Base-by-base conservation (phyloP, 92 coral and sea anemone genomes). In the Porites divaricata region DNA sequence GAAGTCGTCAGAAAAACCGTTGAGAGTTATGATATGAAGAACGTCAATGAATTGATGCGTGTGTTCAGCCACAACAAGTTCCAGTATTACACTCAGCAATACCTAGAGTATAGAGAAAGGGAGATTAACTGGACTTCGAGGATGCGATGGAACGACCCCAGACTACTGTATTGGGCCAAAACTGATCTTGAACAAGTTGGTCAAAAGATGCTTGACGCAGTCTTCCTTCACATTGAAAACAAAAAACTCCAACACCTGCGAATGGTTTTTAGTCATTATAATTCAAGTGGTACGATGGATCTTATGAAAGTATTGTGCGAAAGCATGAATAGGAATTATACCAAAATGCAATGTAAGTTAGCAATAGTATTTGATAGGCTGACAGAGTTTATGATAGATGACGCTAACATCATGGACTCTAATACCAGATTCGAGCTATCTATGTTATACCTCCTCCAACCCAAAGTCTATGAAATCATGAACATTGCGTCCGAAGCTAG, bases 101-200 rank as follows among this genome's bases (percentile, higher is more conserved):
- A 48, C 12, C 11, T 20, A 1, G 67, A 79, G 20, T 79, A 35
- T 80, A 52, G 54, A 71, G 80, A 70, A 10, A 62, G 81, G 54
- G 90, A 86, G 76, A 79, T 86, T 52, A 86, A 81, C 78, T 86
- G 90, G 90, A 56, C 74, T 58, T 24, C 80, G 80, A 80, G 81
- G 35, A 80, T 86, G 81, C 85, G 81, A 86, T 86, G 90, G 90
- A 80, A 80, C 81, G 90, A 86, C 88, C 90, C 90, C 78, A 86
- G 75, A 86, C 86, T 86, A 1, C 86, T 81, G 48, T 81, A 70
- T 61, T 81, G 85, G 90, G 86, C 87, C 69, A 80, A 86, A 86
- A 78, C 67, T 24, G 81, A 86, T 78, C 87, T 79, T 16, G 87
- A 86, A 80, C 61, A 68, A 70, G 64, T 86, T 72, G 86, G 80